Evolutionary conservation across 2,797 vertebrate species (phyloP).

Genomic region (Gobionotothen gibberifrons): DNA sequence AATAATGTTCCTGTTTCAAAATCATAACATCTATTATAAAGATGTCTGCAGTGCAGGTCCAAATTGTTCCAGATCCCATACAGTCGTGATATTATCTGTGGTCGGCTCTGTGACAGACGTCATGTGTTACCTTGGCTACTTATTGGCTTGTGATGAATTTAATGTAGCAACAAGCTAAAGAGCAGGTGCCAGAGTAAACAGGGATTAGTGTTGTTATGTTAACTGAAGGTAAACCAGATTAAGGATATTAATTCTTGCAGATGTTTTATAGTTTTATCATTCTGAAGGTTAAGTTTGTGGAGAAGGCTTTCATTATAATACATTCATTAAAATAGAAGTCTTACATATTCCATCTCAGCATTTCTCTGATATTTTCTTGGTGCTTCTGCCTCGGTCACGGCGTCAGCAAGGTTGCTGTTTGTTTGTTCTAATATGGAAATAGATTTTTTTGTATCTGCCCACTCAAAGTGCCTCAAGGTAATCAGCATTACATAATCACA

Average conservation of each 20-base stretch:
- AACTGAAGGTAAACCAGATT: slow-evolving; percentile 30
- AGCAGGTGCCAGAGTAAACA: slow-evolving; percentile 32
- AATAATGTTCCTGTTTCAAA: not conserved
- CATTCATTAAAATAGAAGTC: not conserved
- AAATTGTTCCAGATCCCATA: not conserved
- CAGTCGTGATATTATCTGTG: not conserved
- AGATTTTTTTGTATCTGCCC: slow-evolving; percentile 47
- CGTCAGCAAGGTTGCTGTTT: slow-evolving; percentile 84
- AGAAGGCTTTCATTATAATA: slow-evolving; percentile 1
- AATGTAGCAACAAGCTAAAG: slow-evolving; percentile 3
- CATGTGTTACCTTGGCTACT: slow-evolving; percentile 9
- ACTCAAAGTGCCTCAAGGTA: slow-evolving; percentile 60
- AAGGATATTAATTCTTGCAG: not conserved
- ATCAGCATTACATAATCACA: slow-evolving; percentile 56
- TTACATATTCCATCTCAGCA: slow-evolving; percentile 68
- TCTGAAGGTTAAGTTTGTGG: slow-evolving; percentile 8
- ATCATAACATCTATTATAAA: not conserved
- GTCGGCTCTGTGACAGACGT: not conserved
- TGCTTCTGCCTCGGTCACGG: slow-evolving; percentile 79
- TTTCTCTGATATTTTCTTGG: slow-evolving; percentile 80
- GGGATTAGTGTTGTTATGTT: not conserved
- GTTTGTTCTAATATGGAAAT: slow-evolving; percentile 64
- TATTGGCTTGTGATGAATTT: slow-evolving; percentile 11
- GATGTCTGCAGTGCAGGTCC: not conserved
- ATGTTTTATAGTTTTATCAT: slow-evolving; percentile 16